Base-by-base conservation (phyloP, 2,113 vertebrate species). In the Callaeas wilsoni region DNA sequence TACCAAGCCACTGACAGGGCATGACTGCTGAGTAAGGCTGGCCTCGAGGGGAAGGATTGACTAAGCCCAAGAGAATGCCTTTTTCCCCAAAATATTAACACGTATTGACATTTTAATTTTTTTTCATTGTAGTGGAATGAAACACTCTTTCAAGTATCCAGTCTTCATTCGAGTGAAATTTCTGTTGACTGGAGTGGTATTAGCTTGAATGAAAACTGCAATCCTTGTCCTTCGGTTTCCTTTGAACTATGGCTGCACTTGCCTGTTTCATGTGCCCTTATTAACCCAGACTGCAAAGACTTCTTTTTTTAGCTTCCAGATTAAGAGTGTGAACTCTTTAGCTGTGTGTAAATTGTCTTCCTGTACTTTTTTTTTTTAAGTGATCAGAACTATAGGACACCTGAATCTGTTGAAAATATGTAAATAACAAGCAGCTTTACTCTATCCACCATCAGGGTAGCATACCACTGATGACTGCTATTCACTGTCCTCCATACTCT, bases 271-370 rank as follows among this genome's bases (percentile, higher is more conserved):
- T 59, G 73, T 82, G 57, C 77, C 83, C 80, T 87, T 87, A 63
- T 87, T 96, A 94, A 94, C 80, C 55, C 93, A 96, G 87, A 47
- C 89, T 68, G 78, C 65, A 92, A 89, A 95, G 69, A 67, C 84
- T 89, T 93, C 82, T 90, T 95, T 87, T 89, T 96, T 96, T 94
- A 97, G 91, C 79, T 90, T 87, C 78, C 62, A 89, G 96, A 95
- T 97, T 97, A 97, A 84, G 67, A 93, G n/a, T 7, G 7, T 87
- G 60, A 92, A 62, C 76, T 94, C 83, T 57, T 90, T 63, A 81
- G 44, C 89, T 82, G 46, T 65, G 37, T 81, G 30, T 60, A 49
- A 84, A 82, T 47, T 86, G 39, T 56, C 52, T 80, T 91, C 49
- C 37, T 78, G 13, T 60, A 16, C 12, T 41, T 59, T 64, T 68